Percentiles rank a stretch among this genome's conserved stretches.
phyloP scores from a whole-genome alignment of 2,888 invertebrate species.

The Amphipyra berbera region DNA sequence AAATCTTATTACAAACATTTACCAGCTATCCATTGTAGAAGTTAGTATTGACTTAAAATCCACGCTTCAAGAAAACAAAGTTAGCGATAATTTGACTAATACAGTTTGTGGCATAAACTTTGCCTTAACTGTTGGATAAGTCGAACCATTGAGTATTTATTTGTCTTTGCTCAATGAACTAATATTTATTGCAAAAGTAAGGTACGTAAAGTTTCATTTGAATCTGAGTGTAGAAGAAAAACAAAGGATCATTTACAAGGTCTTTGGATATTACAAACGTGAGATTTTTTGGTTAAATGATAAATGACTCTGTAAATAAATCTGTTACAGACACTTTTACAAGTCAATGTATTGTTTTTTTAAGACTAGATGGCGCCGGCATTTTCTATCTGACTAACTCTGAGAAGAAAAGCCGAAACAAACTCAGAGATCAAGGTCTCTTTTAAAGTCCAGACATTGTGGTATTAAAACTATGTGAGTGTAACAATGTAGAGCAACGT shows the following conservation, averaged over 20 bases:
- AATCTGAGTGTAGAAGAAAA: not conserved
- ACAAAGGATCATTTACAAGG: not conserved
- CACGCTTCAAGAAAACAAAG: constrained; percentile 40
- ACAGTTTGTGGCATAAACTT: constrained; percentile 51
- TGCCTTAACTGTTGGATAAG: constrained; percentile 47
- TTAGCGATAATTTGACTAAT: constrained; percentile 63
- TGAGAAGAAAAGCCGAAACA: no score
- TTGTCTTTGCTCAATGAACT: constrained; percentile 27
- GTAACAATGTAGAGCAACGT: no score
- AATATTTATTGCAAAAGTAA: constrained; percentile 20
- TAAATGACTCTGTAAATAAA: no score
- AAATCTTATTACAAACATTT: constrained; percentile 34
- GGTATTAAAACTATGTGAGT: no score
- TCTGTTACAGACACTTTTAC: no score
- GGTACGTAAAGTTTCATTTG: not conserved
- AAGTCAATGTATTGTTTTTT: no score
- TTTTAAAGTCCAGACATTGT: no score
- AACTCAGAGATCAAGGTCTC: no score
- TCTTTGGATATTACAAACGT: no score
- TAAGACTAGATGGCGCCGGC: no score
- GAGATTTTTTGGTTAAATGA: no score
- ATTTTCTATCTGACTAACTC: no score
- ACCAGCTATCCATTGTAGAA: constrained; percentile 34
- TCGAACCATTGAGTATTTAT: constrained; percentile 33
- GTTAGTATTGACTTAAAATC: constrained; percentile 48